These are phyloP conservation scores for Synergus laeviventris DNA, from an alignment of 2,888 invertebrate genomes.

Conservation along the genomic window DNA sequence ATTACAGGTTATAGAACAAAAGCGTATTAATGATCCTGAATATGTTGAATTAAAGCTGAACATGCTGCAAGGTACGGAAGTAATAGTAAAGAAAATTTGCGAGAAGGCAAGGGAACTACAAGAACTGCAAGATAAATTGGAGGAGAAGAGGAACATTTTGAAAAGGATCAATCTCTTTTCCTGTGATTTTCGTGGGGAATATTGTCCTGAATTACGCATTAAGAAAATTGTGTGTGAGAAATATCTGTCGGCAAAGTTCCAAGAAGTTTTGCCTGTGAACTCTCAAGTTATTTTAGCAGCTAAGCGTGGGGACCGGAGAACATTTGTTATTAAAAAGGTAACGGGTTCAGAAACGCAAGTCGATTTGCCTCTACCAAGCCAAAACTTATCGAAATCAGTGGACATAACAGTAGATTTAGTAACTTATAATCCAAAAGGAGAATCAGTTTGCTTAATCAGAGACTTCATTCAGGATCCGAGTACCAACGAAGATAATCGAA, in stretches of 20 bases:
- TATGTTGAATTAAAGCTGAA: constrained; percentile 55
- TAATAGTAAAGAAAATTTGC: constrained; percentile 64
- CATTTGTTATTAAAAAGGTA: constrained; percentile 63
- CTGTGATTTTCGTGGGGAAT: constrained; percentile 57
- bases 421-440: constrained; percentile 56
- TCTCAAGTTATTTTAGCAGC: constrained; percentile 59
- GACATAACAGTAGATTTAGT: constrained; percentile 64
- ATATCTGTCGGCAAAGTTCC: constrained; percentile 61
- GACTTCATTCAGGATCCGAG: constrained; percentile 61
- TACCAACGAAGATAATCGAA: constrained; percentile 47
- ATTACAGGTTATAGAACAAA: constrained; percentile 47
- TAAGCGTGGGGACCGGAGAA: constrained; percentile 50
- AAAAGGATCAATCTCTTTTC: constrained; percentile 67
- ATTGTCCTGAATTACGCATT: constrained; percentile 57
- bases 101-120: constrained; percentile 59
- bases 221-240: constrained; percentile 54
- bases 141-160: constrained; percentile 59
- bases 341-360: constrained; percentile 56
- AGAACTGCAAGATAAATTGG: constrained; percentile 54
- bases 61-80: constrained; percentile 63
- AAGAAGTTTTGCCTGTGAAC: constrained; percentile 59
- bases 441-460: constrained; percentile 67
- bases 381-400: constrained; percentile 43
- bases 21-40: constrained; percentile 20
- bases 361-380: constrained; percentile 58